phyloP scores from a whole-genome alignment of 1,140 invertebrate species.

The Brachionus plicatilis region DNA sequence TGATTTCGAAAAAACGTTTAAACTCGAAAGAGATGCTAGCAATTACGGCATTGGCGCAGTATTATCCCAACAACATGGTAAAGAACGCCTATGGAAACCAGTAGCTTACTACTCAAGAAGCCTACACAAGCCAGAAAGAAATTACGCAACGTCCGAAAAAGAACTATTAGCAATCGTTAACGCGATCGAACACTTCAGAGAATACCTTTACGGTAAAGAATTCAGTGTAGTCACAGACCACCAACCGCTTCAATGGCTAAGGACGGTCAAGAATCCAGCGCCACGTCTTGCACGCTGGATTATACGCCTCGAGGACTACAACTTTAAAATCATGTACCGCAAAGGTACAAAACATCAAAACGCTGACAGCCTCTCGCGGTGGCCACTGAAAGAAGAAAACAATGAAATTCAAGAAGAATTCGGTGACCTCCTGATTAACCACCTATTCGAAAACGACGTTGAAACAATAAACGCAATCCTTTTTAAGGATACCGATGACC shows the following conservation, averaged over 20 bases:
- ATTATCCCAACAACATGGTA: neutral
- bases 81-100: neutral
- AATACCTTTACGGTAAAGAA: slow-evolving; percentile 56
- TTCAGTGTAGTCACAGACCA: slow-evolving; percentile 60
- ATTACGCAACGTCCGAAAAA: slow-evolving; percentile 56
- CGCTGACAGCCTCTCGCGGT: neutral
- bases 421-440: neutral
- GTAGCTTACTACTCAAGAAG: neutral
- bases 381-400: neutral
- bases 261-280: slow-evolving; percentile 51
- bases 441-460: neutral
- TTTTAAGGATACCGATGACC: neutral
- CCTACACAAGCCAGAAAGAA: slow-evolving; percentile 49
- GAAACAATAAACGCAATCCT: neutral
- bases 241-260: slow-evolving; percentile 51
- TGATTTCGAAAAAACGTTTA: neutral
- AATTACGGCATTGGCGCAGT: neutral
- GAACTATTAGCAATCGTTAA: slow-evolving; percentile 59
- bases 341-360: neutral
- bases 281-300: slow-evolving; percentile 47
- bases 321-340: neutral
- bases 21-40: neutral
- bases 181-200: slow-evolving; percentile 55
- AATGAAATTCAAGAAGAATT: neutral
- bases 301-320: neutral